A percentile compares a stretch with the other conserved stretches of the same genome.
Conservation (phyloP, 2,797 vertebrate species). For the Phalanger gymnotis region DNA sequence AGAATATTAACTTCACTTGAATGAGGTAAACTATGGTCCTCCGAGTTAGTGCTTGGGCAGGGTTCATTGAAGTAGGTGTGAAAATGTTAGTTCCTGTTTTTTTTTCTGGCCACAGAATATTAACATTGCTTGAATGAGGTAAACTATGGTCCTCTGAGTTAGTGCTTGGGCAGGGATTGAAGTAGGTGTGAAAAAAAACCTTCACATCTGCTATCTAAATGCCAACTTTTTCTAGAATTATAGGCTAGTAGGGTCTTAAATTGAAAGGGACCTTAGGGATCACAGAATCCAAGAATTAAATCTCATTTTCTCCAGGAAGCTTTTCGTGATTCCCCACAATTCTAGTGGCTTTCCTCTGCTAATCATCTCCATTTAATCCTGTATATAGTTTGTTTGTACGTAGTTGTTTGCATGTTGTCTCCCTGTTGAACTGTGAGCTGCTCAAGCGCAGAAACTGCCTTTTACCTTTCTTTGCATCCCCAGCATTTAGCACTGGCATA, state of each 20-base stretch:
- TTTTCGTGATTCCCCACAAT: not conserved
- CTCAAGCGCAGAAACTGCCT: not conserved
- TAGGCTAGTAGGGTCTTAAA: not conserved
- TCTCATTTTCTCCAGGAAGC: not conserved
- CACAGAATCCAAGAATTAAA: not conserved
- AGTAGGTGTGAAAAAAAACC: not conserved
- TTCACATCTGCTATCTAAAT: not conserved
- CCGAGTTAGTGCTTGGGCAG: not conserved
- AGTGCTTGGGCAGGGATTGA: not conserved
- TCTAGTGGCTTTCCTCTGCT: not conserved
- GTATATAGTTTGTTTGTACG: not conserved
- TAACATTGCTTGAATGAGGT: not conserved
- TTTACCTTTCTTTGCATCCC: not conserved
- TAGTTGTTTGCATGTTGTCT: not conserved
- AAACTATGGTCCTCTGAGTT: not conserved
- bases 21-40: not conserved
- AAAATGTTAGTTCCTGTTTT: not conserved
- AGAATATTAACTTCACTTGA: not conserved
- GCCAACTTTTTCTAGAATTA: not conserved
- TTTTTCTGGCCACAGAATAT: not conserved
- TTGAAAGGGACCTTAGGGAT: not conserved
- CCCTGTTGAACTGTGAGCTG: not conserved
- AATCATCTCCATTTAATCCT: not conserved
- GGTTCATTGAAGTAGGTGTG: not conserved
- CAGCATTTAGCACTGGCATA: not conserved